A percentile compares a stretch with the other conserved stretches of the same genome.
Conservation (phyloP, 2,888 invertebrate species). For the Dyspetes luteomarginatus region DNA sequence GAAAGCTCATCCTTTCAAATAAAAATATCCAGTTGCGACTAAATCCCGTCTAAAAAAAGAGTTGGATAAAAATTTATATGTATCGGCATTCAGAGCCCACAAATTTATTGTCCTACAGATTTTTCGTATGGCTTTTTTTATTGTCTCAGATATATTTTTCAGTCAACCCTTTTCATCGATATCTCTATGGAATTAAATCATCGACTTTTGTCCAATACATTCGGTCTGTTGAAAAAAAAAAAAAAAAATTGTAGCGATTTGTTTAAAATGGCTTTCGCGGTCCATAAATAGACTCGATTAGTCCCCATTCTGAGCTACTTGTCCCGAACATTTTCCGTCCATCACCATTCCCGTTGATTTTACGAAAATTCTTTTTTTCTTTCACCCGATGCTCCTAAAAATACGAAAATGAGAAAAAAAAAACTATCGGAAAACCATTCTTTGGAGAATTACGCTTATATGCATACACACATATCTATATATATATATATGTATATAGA, state of each 20-base stretch:
- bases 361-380: background rate
- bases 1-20: background rate
- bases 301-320: slow-evolving; percentile 7
- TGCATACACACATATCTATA: too few species aligned
- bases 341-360: background rate
- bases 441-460: slow-evolving; percentile 4
- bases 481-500: too few species aligned
- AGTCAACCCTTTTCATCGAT: background rate
- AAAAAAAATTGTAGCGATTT: slow-evolving; percentile 4
- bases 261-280: background rate
- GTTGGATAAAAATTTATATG: too few species aligned
- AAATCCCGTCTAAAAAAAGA: too few species aligned
- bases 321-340: background rate
- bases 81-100: too few species aligned
- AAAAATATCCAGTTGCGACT: too few species aligned
- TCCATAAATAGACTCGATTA: background rate
- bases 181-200: background rate
- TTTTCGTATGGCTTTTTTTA: too few species aligned
- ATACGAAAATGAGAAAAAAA: background rate
- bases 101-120: too few species aligned
- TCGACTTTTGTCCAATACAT: background rate
- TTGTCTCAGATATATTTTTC: too few species aligned
- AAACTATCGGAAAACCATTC: slow-evolving; percentile 11
- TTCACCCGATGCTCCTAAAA: background rate
- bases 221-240: background rate